A percentile compares a stretch with the other conserved stretches of the same genome.
Evolutionary conservation across 2,797 vertebrate genomes (phyloP).

Genomic region (Amblyopsis hoosieri): DNA sequence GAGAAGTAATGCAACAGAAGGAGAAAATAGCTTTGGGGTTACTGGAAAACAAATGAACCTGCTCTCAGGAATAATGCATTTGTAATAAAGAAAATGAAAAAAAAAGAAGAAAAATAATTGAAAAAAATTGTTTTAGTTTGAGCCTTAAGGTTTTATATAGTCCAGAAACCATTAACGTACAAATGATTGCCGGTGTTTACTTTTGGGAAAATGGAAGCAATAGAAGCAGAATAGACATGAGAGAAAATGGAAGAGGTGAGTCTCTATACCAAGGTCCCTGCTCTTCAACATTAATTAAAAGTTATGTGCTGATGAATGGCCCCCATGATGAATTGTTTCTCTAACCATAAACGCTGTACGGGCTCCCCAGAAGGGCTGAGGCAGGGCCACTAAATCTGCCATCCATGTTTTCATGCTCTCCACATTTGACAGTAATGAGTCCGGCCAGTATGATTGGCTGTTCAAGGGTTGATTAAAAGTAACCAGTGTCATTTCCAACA

Average conservation of each 20-base stretch:
- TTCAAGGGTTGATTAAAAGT: slow-evolving; percentile 68
- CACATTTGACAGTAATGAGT: slow-evolving; percentile 69
- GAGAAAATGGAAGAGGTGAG: slow-evolving; percentile 31
- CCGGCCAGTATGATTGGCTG: slow-evolving; percentile 61
- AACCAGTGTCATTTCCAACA: slow-evolving; percentile 53
- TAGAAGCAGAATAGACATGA: slow-evolving; percentile 6
- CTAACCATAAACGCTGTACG: slow-evolving; percentile 65
- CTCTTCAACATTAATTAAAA: slow-evolving; percentile 86
- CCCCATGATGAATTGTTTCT: slow-evolving; percentile 84
- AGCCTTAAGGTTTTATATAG: slow-evolving; percentile 8
- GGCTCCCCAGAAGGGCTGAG: slow-evolving; percentile 51
- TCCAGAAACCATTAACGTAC: too few species aligned
- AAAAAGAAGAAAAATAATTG: neutral
- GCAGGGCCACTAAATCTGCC: slow-evolving; percentile 68
- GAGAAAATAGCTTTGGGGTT: slow-evolving; percentile 18
- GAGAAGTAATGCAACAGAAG: neutral
- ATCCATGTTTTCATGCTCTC: slow-evolving; percentile 65
- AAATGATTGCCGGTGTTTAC: neutral
- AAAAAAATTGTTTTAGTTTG: neutral
- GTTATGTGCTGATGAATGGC: slow-evolving; percentile 83
- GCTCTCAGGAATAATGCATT: slow-evolving; percentile 39
- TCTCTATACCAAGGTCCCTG: slow-evolving; percentile 71
- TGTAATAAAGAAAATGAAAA: slow-evolving; percentile 43
- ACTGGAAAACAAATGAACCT: slow-evolving; percentile 32
- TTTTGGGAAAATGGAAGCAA: neutral